Evolutionary conservation across 2,888 invertebrate genomes (phyloP).

Genomic region (Drosophila ochracea): DNA sequence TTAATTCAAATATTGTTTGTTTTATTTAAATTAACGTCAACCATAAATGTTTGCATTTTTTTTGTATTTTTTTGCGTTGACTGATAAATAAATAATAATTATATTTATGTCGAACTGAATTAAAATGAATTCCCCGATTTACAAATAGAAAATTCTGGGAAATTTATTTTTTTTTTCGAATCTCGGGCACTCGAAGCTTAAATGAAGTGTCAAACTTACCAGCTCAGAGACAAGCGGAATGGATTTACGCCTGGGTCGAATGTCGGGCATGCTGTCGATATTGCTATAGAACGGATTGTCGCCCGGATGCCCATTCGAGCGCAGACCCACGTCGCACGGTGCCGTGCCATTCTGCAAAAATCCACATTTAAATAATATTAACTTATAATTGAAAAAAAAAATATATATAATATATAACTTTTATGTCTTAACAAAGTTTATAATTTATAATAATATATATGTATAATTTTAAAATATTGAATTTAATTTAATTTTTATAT

Average conservation of each 20-base stretch:
- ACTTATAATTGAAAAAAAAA: conserved; percentile 47
- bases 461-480: too few species aligned
- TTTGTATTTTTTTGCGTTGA: too few species aligned
- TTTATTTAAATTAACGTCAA: not conserved
- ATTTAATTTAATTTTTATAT: too few species aligned
- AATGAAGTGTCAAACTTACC: conserved; percentile 89
- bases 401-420: not conserved
- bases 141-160: not conserved
- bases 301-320: conserved; percentile 95
- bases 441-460: not conserved
- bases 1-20: not conserved
- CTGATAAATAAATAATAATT: too few species aligned
- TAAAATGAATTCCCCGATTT: not conserved
- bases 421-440: not conserved
- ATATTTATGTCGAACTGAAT: too few species aligned
- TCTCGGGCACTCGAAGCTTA: not conserved
- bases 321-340: conserved; percentile 91
- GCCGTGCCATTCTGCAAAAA: conserved; percentile 91
- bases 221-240: conserved; percentile 99
- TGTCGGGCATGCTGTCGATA: conserved; percentile 99
- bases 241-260: conserved; percentile 97
- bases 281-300: conserved; percentile 99
- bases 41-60: not conserved
- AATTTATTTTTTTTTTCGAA: not conserved
- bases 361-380: not conserved